Percentiles rank a stretch among this genome's conserved stretches.
These are phyloP conservation scores for Holotrichia oblita DNA, from an alignment of 1,140 invertebrate species.

Conservation along the genomic window DNA sequence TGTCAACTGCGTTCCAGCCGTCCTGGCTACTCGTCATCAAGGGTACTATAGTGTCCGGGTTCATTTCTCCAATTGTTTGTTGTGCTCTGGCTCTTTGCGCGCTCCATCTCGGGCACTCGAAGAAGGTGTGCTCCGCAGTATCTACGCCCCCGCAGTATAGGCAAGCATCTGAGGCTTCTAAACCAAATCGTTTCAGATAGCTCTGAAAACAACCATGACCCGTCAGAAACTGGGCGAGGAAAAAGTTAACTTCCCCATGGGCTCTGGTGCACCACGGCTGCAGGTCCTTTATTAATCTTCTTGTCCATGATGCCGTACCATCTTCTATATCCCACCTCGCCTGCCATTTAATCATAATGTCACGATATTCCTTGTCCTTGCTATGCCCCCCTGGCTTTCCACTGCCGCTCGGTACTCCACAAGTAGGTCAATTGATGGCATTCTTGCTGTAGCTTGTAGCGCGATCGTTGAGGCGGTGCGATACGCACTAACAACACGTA, in stretches of 20 bases:
- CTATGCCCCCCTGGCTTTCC: not conserved
- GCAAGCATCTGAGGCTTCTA: not conserved
- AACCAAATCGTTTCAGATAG: too few relatives aligned
- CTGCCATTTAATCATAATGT: not conserved
- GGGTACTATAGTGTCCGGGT: not conserved
- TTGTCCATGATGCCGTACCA: not conserved
- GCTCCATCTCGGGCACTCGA: not conserved
- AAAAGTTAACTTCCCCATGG: not conserved
- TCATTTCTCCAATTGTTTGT: not conserved
- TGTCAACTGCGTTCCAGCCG: not conserved
- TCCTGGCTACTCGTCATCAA: not conserved
- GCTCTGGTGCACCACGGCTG: not conserved
- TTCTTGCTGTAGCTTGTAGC: not conserved
- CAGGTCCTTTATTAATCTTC: not conserved
- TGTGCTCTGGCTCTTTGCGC: not conserved
- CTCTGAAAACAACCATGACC: not conserved
- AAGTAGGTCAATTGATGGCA: not conserved
- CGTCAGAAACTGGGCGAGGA: not conserved
- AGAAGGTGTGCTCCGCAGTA: not conserved
- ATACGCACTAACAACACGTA: too few relatives aligned
- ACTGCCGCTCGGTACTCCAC: not conserved
- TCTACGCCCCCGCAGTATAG: conserved; percentile 4
- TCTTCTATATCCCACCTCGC: not conserved
- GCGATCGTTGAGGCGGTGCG: too few relatives aligned
- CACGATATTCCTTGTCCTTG: not conserved